phyloP scores from a whole-genome alignment of 2,113 vertebrate genomes.

The Megalops atlanticus region DNA sequence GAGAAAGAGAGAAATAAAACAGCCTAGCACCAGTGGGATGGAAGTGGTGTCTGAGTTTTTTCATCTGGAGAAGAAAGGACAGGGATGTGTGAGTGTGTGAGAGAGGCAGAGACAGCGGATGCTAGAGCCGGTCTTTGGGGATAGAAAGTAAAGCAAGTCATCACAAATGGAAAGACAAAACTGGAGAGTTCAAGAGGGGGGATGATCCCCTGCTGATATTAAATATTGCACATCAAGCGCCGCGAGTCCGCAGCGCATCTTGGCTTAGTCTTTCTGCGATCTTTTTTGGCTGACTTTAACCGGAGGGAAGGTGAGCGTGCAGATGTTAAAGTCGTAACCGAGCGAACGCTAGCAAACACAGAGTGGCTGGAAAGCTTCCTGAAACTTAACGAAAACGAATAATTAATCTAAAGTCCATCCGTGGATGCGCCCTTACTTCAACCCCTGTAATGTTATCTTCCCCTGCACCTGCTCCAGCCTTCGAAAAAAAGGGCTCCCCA shows the following conservation, averaged over 20 bases:
- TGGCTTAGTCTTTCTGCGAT: background rate
- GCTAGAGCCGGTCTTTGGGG: background rate
- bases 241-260: constrained; percentile 3
- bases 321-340: constrained; percentile 33
- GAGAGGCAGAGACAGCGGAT: background rate
- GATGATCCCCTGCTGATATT: background rate
- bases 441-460: constrained; percentile 8
- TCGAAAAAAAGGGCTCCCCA: background rate
- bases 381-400: constrained; percentile 32
- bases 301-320: constrained; percentile 37
- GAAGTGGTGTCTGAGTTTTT: background rate
- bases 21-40: background rate
- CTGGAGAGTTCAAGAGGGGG: background rate
- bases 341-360: background rate
- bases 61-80: background rate
- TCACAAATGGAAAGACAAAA: background rate
- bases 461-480: constrained; percentile 1
- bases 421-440: constrained; percentile 13
- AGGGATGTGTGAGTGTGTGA: background rate
- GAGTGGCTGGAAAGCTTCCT: background rate
- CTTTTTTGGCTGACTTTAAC: constrained; percentile 43
- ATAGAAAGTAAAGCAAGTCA: constrained; percentile 6
- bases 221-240: background rate
- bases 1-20: background rate
- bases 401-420: constrained; percentile 25